phyloP scores from a whole-genome alignment of 2,797 vertebrate genomes.

The Mormyrus proboscirostris region DNA sequence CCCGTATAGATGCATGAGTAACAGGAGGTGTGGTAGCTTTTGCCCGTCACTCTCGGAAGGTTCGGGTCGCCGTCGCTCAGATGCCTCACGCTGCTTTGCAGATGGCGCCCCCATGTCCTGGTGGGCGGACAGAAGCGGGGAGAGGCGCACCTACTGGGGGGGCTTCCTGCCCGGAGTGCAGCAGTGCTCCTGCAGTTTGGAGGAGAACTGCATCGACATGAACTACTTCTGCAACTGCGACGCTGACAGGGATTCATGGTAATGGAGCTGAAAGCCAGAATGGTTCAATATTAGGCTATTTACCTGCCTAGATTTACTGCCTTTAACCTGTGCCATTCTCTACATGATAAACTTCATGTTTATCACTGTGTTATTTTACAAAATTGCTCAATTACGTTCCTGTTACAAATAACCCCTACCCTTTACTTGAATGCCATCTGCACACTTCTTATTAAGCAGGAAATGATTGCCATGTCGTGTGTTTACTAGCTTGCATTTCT shows the following conservation, averaged over 20 bases:
- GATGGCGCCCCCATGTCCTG: constrained; percentile 73
- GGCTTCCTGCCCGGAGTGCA: constrained; percentile 71
- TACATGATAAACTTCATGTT: not conserved
- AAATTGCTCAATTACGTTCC: not conserved
- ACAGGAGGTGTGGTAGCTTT: not conserved
- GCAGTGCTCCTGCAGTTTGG: constrained; percentile 74
- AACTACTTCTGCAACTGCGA: constrained; percentile 81
- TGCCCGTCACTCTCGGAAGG: not conserved
- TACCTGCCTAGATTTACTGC: not conserved
- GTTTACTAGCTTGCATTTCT: not conserved
- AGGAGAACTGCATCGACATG: constrained; percentile 76
- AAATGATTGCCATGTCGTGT: not conserved
- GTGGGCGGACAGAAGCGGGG: constrained; percentile 72
- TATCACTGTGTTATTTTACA: not conserved
- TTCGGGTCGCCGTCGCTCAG: not conserved
- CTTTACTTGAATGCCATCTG: not conserved
- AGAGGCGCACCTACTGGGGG: constrained; percentile 76
- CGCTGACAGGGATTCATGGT: constrained; percentile 75
- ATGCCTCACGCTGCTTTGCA: constrained; percentile 42
- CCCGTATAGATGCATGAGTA: not conserved
- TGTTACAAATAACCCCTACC: not conserved
- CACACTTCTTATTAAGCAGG: not conserved
- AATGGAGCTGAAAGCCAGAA: constrained; percentile 37
- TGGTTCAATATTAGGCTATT: not conserved
- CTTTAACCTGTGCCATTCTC: not conserved